Conservation (phyloP, 2,113 vertebrate species). For the Phaethornis superciliosus region DNA sequence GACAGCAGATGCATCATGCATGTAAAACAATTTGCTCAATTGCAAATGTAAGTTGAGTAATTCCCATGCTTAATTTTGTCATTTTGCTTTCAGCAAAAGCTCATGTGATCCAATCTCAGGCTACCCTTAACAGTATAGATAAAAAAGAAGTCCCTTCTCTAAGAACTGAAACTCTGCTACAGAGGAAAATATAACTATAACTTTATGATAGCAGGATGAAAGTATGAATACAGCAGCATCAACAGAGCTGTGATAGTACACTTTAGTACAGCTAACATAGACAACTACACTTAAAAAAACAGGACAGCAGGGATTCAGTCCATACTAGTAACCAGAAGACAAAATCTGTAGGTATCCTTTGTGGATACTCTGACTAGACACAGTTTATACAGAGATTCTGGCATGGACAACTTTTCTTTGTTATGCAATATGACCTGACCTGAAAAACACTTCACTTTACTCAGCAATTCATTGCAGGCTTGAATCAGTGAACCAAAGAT, state of each 20-base stretch:
- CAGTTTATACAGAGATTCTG: background rate
- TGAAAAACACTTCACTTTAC: constrained; percentile 6
- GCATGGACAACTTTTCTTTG: background rate
- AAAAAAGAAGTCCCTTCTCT: background rate
- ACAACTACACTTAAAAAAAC: fast-evolving
- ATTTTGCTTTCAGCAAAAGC: background rate
- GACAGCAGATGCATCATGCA: background rate
- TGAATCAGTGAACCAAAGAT: constrained; percentile 49
- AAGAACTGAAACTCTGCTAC: background rate
- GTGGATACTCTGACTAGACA: background rate
- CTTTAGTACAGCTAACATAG: background rate
- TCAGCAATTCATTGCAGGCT: constrained; percentile 20
- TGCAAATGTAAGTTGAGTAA: background rate
- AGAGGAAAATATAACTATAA: background rate
- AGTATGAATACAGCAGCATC: background rate
- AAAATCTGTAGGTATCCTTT: background rate
- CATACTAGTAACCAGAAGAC: background rate
- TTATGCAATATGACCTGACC: constrained; percentile 39
- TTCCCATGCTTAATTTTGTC: background rate
- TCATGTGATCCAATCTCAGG: background rate
- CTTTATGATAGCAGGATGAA: background rate
- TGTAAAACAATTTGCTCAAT: background rate
- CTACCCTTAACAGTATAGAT: background rate
- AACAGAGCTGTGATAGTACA: background rate
- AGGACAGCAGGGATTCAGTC: background rate